Evolutionary conservation across 1,140 invertebrate species (phyloP).

Genomic region (Drosophila lowei): DNA sequence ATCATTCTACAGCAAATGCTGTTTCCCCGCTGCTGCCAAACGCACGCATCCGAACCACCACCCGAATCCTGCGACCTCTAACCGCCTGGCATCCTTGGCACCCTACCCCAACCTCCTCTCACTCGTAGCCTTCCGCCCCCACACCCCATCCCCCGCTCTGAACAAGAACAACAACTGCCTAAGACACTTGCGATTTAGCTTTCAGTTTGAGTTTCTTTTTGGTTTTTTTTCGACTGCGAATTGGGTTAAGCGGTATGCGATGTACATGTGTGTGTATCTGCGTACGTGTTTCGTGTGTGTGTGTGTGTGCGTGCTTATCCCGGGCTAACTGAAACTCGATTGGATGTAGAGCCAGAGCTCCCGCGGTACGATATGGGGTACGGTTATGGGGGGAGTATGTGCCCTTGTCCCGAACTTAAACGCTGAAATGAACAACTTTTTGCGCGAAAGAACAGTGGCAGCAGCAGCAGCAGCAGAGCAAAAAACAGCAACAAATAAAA

Average conservation of each 20-base stretch:
- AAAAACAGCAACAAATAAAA: constrained; percentile 56
- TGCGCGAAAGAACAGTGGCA: constrained; percentile 46
- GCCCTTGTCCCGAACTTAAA: constrained; percentile 76
- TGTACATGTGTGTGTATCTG: constrained; percentile 14
- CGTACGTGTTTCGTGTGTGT: constrained; percentile 3
- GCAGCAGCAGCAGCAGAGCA: constrained; percentile 10
- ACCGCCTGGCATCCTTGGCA: constrained; percentile 1
- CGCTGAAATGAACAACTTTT: constrained; percentile 72
- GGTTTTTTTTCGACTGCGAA: constrained; percentile 41
- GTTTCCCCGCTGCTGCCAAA: constrained; percentile 45
- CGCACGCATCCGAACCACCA: constrained; percentile 32
- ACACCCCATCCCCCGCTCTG: not conserved
- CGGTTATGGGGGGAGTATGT: constrained; percentile 18
- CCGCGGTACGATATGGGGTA: constrained; percentile 8
- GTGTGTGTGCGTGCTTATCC: constrained; percentile 51
- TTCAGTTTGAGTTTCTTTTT: constrained; percentile 34
- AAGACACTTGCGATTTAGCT: constrained; percentile 68
- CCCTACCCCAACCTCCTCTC: not conserved
- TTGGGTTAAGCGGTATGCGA: constrained; percentile 74
- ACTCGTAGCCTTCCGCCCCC: not conserved
- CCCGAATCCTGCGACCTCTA: constrained; percentile 8
- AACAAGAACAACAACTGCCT: constrained; percentile 59
- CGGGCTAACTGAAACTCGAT: constrained; percentile 74
- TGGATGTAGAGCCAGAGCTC: constrained; percentile 47
- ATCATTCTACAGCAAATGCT: constrained; percentile 63